These are phyloP conservation scores for Lethenteron camtschaticum DNA, from an alignment of 2,113 vertebrate genomes.

Conservation along the genomic window DNA sequence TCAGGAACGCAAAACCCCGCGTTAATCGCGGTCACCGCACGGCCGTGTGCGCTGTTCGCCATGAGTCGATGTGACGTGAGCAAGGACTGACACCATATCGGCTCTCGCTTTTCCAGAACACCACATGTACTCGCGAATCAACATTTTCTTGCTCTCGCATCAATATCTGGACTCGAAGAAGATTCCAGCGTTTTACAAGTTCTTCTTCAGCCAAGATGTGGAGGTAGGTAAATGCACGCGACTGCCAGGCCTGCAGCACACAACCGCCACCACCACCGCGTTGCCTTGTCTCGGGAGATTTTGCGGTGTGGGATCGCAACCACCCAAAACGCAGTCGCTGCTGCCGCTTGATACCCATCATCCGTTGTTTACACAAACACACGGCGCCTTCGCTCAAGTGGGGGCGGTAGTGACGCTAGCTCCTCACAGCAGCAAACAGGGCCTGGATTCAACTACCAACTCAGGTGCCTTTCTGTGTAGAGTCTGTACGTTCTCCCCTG, in stretches of 20 bases:
- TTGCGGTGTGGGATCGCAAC: not conserved
- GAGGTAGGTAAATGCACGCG: not conserved
- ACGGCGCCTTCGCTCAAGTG: not conserved
- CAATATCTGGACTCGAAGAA: not conserved
- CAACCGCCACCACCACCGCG: no score
- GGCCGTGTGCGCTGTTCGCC: no score
- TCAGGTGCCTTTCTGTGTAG: not conserved
- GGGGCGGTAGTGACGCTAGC: not conserved
- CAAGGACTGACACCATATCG: no score
- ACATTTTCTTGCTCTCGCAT: conserved; percentile 1
- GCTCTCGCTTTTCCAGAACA: not conserved
- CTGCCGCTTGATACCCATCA: not conserved
- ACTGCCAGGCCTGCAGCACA: not conserved
- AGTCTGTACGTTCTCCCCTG: not conserved
- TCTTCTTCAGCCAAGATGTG: not conserved
- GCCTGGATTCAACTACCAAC: not conserved
- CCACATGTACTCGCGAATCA: not conserved
- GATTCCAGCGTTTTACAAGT: conserved; percentile 3
- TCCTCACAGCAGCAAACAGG: not conserved
- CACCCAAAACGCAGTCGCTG: not conserved
- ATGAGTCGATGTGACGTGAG: no score
- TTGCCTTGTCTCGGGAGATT: not conserved
- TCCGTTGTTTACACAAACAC: not conserved
- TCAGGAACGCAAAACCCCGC: no score
- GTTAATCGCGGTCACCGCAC: no score